Evolutionary conservation across 1,140 invertebrate species (phyloP), one percentile per base, ranked within the genome.

Genomic region (Antheraea pernyi): DNA sequence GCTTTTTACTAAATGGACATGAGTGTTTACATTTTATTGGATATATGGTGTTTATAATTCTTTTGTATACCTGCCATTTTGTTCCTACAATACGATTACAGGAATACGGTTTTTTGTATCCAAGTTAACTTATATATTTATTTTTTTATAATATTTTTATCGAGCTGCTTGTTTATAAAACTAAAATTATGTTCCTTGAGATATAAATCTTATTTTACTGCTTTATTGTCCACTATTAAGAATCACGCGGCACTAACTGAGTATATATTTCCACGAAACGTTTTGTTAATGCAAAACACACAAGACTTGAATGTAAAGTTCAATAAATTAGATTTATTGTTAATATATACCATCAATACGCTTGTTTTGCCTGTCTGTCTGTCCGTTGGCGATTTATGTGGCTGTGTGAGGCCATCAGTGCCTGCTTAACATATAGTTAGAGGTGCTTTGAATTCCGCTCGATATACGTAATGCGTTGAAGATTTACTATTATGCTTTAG

Each of bases 311-410:
- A 68, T 66, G 62, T 53, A 53, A 53, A 53, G 46, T 70, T 63
- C 59, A 68, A 74, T 74, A 74, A 68, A 74, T 70, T 65, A 70
- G 65, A 75, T 78, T 78, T 78, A 78, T 78, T 42, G 76, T 65
- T 78, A 78, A 78, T 75, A 75, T 75, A 78, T 78, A 72, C 75
- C 69, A 71, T 77, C 75, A 69, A 71, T 61, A 71, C 68, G 71
- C 59, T 72, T 72, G 70, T 72, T 72, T 68, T 73, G 68, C 64
- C 67, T 62, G 73, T 66, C 39, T 59, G 73, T 68, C 66, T 71
- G 73, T 75, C 69, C 65, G 59, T 66, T 9, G 19, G 37, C 48
- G 72, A 75, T 78, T 73, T 73, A 73, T 78, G 67, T 36, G 7
- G 39, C 59, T 67, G 66, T 60, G 66, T 67, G 65, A 19, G 62